Base-by-base conservation (phyloP, 1,140 invertebrate genomes). In the Octopus sinensis region DNA sequence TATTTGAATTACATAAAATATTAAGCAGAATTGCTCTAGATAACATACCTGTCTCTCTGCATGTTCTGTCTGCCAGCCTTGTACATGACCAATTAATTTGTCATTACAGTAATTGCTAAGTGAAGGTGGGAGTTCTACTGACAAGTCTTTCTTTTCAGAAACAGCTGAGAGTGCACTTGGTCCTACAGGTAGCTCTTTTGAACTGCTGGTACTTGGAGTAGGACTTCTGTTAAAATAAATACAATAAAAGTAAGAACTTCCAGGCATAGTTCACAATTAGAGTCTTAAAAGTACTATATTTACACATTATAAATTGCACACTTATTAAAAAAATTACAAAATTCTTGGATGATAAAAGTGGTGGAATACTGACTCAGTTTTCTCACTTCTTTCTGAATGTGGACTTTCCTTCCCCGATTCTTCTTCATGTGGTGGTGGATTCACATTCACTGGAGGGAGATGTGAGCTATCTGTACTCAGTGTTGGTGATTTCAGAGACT, bases 71-170 rank as follows among this genome's bases (percentile, higher is more conserved):
- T 96, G 96, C 95, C 97, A 98, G 77, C 95, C 95, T 84, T 94
- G 93, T 80, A 98, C 96, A 91, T 98, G 97, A 87, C 94, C 93
- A 82, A 96, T 96, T 84, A 98, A 92, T 91, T 97, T 95, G 89
- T 96, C 94, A 84, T 96, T 93, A 91, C 96, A 96, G 92, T 97
- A 96, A 92, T 97, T 96, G 83, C 95, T 94, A 85, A 98, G 92
- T 83, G 95, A 96, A 62, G 96, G 95, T 86, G 96, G 96, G 86
- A 98, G 92, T 77, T 89, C 86, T 52, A 88, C 85, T 4, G 87
- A 85, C 53, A 91, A 87, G 80, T 85, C 84, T 80, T 84, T 87
- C 80, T 88, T 89, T 53, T 52, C 76, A 52, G 43, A 51, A 52
- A 77, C 52, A 7, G 76, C 85, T 71, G 88, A 86, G 43, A 89